phyloP scores from a whole-genome alignment of 1,140 invertebrate species.

The Lerema accius region DNA sequence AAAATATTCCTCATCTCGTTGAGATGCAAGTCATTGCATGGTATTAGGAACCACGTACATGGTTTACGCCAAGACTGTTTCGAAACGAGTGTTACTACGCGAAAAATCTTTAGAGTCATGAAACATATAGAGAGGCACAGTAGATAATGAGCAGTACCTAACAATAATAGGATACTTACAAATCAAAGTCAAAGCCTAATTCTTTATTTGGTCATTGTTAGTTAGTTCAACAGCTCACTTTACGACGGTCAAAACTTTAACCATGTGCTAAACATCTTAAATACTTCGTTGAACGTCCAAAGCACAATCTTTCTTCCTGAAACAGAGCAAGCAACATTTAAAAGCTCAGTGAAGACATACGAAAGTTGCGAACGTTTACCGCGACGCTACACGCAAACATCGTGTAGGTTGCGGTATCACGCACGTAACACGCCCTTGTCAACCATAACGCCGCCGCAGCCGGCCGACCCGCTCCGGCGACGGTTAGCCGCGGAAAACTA shows the following conservation, averaged over 20 bases:
- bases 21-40: not conserved
- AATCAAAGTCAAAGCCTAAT: too few relatives aligned
- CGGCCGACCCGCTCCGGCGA: slow-evolving; percentile 51
- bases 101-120: too few relatives aligned
- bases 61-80: too few relatives aligned
- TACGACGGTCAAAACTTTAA: too few relatives aligned
- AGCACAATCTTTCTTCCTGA: not conserved
- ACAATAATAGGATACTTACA: too few relatives aligned
- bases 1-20: not conserved
- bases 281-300: not conserved
- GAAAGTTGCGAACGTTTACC: slow-evolving; percentile 34
- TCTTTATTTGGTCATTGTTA: too few relatives aligned
- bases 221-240: too few relatives aligned
- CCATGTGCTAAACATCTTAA: too few relatives aligned
- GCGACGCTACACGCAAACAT: slow-evolving; percentile 55
- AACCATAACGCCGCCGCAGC: slow-evolving; percentile 78
- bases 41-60: not conserved
- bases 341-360: slow-evolving; percentile 40
- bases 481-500: slow-evolving; percentile 75
- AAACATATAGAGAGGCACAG: too few relatives aligned
- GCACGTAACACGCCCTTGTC: slow-evolving; percentile 75
- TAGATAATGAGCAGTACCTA: too few relatives aligned
- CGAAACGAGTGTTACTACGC: too few relatives aligned
- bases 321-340: slow-evolving; percentile 18
- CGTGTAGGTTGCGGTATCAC: slow-evolving; percentile 55